Evolutionary conservation across 2,888 invertebrate genomes (phyloP).

Genomic region (Drosophila imparisetae): DNA sequence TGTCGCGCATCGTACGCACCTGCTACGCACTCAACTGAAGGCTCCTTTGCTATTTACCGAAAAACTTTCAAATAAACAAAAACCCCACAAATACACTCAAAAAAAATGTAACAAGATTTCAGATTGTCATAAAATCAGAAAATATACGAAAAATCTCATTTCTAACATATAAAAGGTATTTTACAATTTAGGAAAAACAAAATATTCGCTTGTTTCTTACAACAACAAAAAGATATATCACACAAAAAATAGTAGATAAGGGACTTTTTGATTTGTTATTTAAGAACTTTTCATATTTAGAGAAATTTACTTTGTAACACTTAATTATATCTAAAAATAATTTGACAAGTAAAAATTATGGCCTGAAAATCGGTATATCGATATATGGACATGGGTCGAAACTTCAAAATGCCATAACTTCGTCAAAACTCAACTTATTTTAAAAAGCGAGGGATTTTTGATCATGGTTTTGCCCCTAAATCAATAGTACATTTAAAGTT

Average conservation of each 20-base stretch:
- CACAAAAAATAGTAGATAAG: too few relatives aligned
- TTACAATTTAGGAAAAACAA: neutral
- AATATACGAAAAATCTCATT: neutral
- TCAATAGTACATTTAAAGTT: too few relatives aligned
- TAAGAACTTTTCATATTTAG: neutral
- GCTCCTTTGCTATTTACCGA: conserved; percentile 61
- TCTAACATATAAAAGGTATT: neutral
- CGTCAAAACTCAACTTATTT: too few relatives aligned
- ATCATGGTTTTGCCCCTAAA: accelerated
- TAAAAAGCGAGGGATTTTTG: too few relatives aligned
- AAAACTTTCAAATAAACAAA: conserved; percentile 46
- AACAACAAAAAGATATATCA: too few relatives aligned
- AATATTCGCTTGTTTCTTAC: neutral
- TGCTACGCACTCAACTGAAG: conserved; percentile 49
- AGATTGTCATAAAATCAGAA: neutral
- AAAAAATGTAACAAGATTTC: neutral
- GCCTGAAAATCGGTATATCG: too few relatives aligned
- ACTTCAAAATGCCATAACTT: too few relatives aligned
- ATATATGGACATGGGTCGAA: too few relatives aligned
- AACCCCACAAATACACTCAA: conserved; percentile 1
- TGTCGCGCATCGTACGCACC: conserved; percentile 63
- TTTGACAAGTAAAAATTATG: too few relatives aligned
- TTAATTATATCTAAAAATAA: neutral
- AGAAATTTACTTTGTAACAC: neutral
- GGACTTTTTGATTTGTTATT: neutral